Evolutionary conservation across 2,888 invertebrate genomes (phyloP).

Genomic region (Hyles lineata): DNA sequence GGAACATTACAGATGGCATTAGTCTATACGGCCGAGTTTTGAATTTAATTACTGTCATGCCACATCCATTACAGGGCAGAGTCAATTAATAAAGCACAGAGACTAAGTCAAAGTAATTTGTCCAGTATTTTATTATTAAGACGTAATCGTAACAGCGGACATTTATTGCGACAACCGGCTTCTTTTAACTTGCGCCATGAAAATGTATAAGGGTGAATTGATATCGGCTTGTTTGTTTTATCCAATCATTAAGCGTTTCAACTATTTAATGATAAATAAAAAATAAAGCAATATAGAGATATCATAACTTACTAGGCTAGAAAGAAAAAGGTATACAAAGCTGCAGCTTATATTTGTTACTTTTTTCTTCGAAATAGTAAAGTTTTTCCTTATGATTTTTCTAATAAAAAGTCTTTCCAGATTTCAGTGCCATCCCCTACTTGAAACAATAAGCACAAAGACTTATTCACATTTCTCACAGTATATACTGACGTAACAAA

Average conservation of each 20-base stretch:
- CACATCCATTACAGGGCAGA: conserved; percentile 14
- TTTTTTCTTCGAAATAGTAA: too few relatives aligned
- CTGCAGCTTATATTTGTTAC: too few relatives aligned
- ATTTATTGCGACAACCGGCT: conserved; percentile 3
- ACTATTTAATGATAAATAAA: background rate
- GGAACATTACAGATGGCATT: conserved; percentile 28
- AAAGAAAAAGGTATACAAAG: too few relatives aligned
- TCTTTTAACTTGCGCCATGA: conserved; percentile 7
- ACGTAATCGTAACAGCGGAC: conserved; percentile 11
- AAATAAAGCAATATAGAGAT: background rate
- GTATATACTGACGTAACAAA: background rate
- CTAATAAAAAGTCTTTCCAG: too few relatives aligned
- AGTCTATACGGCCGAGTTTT: conserved; percentile 9
- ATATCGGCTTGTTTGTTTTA: background rate
- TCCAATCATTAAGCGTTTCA: background rate
- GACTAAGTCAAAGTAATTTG: conserved; percentile 14
- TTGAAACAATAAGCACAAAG: too few relatives aligned
- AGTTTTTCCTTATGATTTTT: too few relatives aligned
- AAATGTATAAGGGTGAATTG: background rate
- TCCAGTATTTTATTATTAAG: conserved; percentile 21
- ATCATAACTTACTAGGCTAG: too few relatives aligned
- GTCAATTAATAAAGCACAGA: conserved; percentile 26
- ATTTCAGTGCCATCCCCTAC: too few relatives aligned
- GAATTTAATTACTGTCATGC: conserved; percentile 20
- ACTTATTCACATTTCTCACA: background rate